These are phyloP conservation scores for Stenoptilia bipunctidactyla DNA, from an alignment of 2,888 invertebrate species.

Conservation along the genomic window DNA sequence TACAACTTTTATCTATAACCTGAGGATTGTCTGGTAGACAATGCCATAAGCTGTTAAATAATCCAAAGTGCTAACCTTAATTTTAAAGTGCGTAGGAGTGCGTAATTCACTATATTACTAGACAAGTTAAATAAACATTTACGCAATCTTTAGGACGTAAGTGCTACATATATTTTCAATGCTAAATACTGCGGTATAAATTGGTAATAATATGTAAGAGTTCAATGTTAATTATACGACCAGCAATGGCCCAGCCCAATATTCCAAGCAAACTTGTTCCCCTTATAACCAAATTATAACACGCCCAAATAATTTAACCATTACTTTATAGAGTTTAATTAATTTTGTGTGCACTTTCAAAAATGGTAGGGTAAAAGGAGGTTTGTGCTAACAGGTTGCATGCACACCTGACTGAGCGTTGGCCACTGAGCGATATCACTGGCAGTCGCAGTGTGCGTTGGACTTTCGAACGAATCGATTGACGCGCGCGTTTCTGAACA, in stretches of 20 bases:
- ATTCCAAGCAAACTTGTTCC: slow-evolving; percentile 18
- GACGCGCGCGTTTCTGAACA: slow-evolving; percentile 22
- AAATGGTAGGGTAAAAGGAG: slow-evolving; percentile 27
- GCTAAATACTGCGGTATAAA: not conserved
- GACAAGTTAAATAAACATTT: no score
- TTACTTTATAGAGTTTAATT: slow-evolving; percentile 20
- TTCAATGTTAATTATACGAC: slow-evolving; percentile 14
- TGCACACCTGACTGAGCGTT: slow-evolving; percentile 38
- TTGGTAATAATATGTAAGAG: slow-evolving; percentile 6
- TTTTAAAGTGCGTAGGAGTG: no score
- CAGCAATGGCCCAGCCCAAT: slow-evolving; percentile 5
- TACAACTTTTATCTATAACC: no score
- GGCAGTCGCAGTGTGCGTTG: slow-evolving; percentile 48
- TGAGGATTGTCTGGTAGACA: no score
- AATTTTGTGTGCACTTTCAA: slow-evolving; percentile 24
- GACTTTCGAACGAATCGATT: slow-evolving; percentile 53
- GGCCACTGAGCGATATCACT: slow-evolving; percentile 28
- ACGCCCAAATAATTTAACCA: slow-evolving; percentile 18
- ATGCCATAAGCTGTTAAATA: no score
- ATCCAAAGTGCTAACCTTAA: no score
- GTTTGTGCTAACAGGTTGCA: slow-evolving; percentile 23
- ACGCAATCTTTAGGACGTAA: no score
- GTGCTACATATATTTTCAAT: not conserved
- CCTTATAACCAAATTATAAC: slow-evolving; percentile 14
- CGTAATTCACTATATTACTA: no score